phyloP scores from a whole-genome alignment of 2,113 vertebrate genomes.

The Pardalotus punctatus region DNA sequence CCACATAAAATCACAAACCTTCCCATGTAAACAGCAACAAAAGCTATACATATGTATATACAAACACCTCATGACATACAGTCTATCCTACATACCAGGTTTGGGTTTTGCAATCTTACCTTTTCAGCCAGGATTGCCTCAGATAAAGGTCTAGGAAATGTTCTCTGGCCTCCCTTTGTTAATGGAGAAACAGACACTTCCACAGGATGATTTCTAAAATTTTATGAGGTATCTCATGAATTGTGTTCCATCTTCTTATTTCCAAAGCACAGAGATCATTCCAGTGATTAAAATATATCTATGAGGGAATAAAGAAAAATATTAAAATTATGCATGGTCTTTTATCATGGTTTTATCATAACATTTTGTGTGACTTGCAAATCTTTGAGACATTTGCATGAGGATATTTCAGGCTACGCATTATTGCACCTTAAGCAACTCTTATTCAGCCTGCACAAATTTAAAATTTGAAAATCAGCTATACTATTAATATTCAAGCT shows the following conservation, averaged over 20 bases:
- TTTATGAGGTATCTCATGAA: neutral
- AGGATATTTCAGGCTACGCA: neutral
- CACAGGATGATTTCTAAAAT: neutral
- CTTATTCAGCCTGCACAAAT: neutral
- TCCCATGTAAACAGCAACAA: accelerated
- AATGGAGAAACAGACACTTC: neutral
- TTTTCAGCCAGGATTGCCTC: neutral
- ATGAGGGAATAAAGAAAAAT: neutral
- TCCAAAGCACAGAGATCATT: neutral
- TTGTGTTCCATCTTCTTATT: neutral
- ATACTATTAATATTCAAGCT: neutral
- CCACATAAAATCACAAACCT: neutral
- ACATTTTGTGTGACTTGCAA: neutral
- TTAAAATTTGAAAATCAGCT: neutral
- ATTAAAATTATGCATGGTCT: neutral
- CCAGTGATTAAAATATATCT: neutral
- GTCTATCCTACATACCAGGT: neutral
- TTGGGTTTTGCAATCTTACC: neutral
- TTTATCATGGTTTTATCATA: neutral
- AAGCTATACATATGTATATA: too few relatives aligned
- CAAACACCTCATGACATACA: neutral
- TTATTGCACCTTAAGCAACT: neutral
- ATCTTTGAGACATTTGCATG: neutral
- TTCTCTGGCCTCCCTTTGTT: neutral
- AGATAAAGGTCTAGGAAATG: neutral